Evolutionary conservation across 1,140 invertebrate species (phyloP).

Genomic region (Caerostris extrusa): DNA sequence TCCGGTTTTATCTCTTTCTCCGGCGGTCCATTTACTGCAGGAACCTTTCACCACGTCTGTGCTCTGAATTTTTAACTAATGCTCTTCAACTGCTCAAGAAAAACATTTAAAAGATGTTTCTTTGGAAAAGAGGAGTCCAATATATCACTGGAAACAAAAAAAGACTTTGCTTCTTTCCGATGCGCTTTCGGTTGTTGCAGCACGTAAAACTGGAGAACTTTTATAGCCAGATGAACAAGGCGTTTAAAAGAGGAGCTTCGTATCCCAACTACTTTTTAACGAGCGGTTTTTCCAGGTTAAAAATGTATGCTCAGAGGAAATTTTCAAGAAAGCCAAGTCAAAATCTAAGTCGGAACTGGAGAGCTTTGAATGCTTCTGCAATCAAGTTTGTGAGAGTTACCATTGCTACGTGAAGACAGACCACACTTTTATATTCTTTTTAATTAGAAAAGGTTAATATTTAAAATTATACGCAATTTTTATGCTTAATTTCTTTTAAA

Average conservation of each 20-base stretch:
- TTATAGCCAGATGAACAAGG: conserved; percentile 48
- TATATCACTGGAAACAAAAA: conserved; percentile 52
- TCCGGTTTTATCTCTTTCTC: neutral
- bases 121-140: conserved; percentile 14
- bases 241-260: conserved; percentile 9
- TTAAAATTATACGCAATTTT: too few relatives aligned
- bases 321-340: neutral
- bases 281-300: conserved; percentile 69
- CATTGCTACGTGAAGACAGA: too few relatives aligned
- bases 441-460: too few relatives aligned
- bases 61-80: conserved; percentile 66
- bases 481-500: too few relatives aligned
- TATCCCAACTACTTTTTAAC: conserved; percentile 56
- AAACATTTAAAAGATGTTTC: conserved; percentile 69
- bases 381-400: neutral
- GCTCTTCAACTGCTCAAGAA: neutral
- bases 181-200: neutral
- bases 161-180: neutral
- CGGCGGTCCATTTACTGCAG: neutral
- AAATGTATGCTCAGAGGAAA: conserved; percentile 14
- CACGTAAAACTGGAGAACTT: conserved; percentile 54
- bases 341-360: conserved; percentile 10
- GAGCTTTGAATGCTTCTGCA: neutral
- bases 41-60: conserved; percentile 52
- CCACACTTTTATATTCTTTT: too few relatives aligned